phyloP scores from a whole-genome alignment of 2,113 vertebrate genomes.

The Fulica atra region DNA sequence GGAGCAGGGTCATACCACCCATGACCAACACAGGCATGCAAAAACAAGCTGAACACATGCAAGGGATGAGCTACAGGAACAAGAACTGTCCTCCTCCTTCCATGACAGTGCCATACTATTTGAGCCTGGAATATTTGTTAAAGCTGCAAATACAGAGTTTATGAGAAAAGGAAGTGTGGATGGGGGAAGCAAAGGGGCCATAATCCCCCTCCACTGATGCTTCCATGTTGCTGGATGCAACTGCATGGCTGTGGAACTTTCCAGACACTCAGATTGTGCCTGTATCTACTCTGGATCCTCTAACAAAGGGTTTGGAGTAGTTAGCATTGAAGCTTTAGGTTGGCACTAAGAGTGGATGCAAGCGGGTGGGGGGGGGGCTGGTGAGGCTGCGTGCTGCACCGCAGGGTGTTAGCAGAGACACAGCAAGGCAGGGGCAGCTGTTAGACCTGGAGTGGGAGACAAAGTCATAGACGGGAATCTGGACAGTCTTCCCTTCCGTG shows the following conservation, averaged over 20 bases:
- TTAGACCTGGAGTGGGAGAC: conserved; percentile 94
- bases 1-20: neutral
- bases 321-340: neutral
- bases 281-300: neutral
- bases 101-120: neutral
- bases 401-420: neutral
- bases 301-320: neutral
- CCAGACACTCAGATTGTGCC: neutral
- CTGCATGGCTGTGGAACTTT: neutral
- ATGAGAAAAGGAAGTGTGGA: neutral
- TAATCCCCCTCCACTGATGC: neutral
- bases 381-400: neutral
- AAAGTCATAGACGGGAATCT: conserved; percentile 97
- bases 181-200: neutral
- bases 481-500: conserved; percentile 89
- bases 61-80: neutral
- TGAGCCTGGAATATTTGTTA: neutral
- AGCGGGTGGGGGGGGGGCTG: neutral
- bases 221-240: neutral
- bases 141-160: neutral
- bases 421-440: neutral
- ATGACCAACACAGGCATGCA: neutral
- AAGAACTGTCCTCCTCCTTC: neutral
- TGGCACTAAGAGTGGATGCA: rapidly evolving
- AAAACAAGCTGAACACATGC: neutral